Evolutionary conservation across 2,888 invertebrate genomes (phyloP).

Genomic region (Hedya salicella): DNA sequence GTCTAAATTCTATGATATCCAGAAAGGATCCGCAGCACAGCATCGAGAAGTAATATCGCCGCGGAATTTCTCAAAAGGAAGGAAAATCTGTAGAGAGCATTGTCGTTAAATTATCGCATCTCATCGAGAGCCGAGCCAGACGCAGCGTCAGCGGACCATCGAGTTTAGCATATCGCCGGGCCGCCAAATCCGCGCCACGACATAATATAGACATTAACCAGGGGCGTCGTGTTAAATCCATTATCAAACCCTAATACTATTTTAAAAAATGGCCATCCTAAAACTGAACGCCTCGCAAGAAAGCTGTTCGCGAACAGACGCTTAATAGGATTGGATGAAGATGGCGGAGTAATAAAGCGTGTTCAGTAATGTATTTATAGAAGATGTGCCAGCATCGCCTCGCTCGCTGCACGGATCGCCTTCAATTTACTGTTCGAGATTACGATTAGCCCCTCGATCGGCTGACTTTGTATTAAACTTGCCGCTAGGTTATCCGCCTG

Average conservation of each 20-base stretch:
- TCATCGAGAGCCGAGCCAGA: slow-evolving; percentile 68
- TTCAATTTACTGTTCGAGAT: slow-evolving; percentile 72
- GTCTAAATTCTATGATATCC: slow-evolving; percentile 56
- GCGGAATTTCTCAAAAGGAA: slow-evolving; percentile 51
- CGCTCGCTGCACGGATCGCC: slow-evolving; percentile 65
- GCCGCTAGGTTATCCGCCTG: slow-evolving; percentile 33
- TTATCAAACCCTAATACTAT: slow-evolving; percentile 81
- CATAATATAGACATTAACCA: slow-evolving; percentile 69
- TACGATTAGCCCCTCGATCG: slow-evolving; percentile 67
- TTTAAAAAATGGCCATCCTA: slow-evolving; percentile 79
- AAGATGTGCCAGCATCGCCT: slow-evolving; percentile 68
- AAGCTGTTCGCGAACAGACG: slow-evolving; percentile 74
- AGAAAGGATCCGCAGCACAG: slow-evolving; percentile 28
- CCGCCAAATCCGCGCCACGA: slow-evolving; percentile 67
- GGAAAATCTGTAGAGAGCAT: slow-evolving; percentile 65
- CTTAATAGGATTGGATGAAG: slow-evolving; percentile 83
- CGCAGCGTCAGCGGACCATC: slow-evolving; percentile 74
- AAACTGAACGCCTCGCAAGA: slow-evolving; percentile 69
- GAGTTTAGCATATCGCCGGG: slow-evolving; percentile 77
- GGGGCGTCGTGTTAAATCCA: slow-evolving; percentile 71
- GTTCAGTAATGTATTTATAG: slow-evolving; percentile 83
- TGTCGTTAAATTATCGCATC: slow-evolving; percentile 78
- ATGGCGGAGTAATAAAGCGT: slow-evolving; percentile 82
- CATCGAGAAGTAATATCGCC: slow-evolving; percentile 65
- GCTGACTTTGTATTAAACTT: slow-evolving; percentile 56